These are phyloP conservation scores for Plecotus auritus DNA, from an alignment of 2,113 vertebrate genomes.

Conservation along the genomic window DNA sequence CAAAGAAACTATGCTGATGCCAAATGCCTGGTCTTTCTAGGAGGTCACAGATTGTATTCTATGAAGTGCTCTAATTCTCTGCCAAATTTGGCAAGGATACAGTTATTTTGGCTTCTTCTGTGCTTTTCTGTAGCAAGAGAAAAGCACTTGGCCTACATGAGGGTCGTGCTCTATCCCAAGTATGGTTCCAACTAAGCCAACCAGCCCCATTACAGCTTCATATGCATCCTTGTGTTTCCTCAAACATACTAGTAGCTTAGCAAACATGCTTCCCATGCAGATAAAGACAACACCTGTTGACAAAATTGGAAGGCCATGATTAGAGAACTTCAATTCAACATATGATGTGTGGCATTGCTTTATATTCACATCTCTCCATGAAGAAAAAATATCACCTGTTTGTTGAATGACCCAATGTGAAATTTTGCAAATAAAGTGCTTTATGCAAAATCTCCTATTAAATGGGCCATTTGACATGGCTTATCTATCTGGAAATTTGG, in stretches of 20 bases:
- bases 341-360: neutral
- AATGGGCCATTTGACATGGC: neutral
- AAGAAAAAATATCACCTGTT: neutral
- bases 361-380: neutral
- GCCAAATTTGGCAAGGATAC: constrained; percentile 12
- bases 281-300: fast-evolving
- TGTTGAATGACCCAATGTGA: neutral
- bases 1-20: neutral
- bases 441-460: neutral
- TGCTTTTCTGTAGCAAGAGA: neutral
- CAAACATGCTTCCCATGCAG: neutral
- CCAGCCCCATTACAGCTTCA: neutral
- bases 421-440: neutral
- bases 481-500: neutral
- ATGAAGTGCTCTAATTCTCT: constrained; percentile 32
- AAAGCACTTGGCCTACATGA: neutral
- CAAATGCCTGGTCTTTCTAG: neutral
- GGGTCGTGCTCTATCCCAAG: neutral
- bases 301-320: fast-evolving
- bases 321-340: neutral
- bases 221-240: neutral
- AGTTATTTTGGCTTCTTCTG: constrained; percentile 35
- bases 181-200: neutral
- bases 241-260: neutral
- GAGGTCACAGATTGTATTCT: constrained; percentile 16